Evolutionary conservation across 2,113 vertebrate species (phyloP).

Genomic region (Prinia subflava): DNA sequence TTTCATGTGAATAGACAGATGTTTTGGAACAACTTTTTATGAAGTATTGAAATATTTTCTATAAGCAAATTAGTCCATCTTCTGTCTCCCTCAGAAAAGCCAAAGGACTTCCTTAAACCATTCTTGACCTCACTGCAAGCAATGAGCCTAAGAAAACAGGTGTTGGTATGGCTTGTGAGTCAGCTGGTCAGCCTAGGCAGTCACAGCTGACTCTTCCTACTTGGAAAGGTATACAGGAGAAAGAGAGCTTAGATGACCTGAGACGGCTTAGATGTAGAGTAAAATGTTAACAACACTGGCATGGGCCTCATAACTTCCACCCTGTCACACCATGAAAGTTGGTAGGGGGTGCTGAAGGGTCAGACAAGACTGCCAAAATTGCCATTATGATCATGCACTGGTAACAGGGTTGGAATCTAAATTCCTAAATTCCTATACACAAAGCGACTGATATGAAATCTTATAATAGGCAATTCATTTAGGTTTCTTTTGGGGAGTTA

Average conservation of each 20-base stretch:
- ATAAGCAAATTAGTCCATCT: background rate
- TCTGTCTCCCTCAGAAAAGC: background rate
- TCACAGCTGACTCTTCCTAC: background rate
- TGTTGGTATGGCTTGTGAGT: accelerated
- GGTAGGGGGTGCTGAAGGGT: background rate
- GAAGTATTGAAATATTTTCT: background rate
- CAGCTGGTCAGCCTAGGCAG: background rate
- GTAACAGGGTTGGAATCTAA: background rate
- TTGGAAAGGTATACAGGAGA: background rate
- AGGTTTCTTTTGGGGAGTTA: background rate
- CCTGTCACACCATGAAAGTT: background rate
- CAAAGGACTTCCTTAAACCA: background rate
- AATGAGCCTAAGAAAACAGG: background rate
- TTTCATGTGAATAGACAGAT: background rate
- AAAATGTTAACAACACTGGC: background rate
- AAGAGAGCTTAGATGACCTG: background rate
- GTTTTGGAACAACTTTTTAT: background rate
- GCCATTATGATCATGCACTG: background rate
- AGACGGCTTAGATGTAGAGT: background rate
- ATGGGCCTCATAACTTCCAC: background rate
- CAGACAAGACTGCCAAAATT: background rate
- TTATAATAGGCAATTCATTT: background rate
- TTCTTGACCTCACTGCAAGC: background rate
- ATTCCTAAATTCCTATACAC: background rate
- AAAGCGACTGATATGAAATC: background rate